A percentile compares a stretch with the other conserved stretches of the same genome.
Conservation (phyloP, 2,888 invertebrate species). For the Gymnosoma rotundatum region DNA sequence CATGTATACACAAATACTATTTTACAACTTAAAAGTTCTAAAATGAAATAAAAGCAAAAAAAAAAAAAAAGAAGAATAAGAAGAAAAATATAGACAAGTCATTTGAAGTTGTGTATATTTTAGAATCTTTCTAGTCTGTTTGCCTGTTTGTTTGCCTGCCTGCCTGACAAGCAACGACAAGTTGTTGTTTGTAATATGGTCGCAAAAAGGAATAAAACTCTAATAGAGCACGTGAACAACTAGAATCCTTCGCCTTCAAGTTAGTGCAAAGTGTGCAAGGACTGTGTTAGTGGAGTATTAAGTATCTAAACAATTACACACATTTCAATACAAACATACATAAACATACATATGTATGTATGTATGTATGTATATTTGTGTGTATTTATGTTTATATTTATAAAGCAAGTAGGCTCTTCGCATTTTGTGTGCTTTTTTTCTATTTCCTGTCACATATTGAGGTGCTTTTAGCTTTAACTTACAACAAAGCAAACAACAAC, state of each 20-base stretch:
- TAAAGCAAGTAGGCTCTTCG: constrained; percentile 49
- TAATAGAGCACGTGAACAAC: constrained; percentile 32
- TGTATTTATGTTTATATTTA: neutral
- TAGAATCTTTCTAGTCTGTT: constrained; percentile 19
- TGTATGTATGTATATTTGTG: neutral
- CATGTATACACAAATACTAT: constrained; percentile 61
- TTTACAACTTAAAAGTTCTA: neutral
- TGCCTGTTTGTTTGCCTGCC: neutral
- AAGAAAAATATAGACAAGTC: constrained; percentile 37
- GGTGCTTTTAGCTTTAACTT: constrained; percentile 37
- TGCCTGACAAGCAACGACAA: constrained; percentile 21
- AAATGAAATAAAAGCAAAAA: neutral
- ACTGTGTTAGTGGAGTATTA: constrained; percentile 60
- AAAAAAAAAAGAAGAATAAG: neutral
- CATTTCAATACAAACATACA: neutral
- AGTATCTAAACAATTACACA: constrained; percentile 29
- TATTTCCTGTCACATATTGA: constrained; percentile 37
- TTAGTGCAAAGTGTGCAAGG: constrained; percentile 68
- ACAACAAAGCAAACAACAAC: constrained; percentile 2
- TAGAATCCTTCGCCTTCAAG: constrained; percentile 67
- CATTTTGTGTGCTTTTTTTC: constrained; percentile 19
- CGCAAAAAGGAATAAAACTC: neutral
- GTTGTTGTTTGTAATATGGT: constrained; percentile 5
- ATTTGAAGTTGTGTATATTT: constrained; percentile 41
- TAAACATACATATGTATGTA: neutral